These are phyloP conservation scores for Scyliorhinus canicula DNA, from an alignment of 2,797 vertebrate species.

Conservation along the genomic window DNA sequence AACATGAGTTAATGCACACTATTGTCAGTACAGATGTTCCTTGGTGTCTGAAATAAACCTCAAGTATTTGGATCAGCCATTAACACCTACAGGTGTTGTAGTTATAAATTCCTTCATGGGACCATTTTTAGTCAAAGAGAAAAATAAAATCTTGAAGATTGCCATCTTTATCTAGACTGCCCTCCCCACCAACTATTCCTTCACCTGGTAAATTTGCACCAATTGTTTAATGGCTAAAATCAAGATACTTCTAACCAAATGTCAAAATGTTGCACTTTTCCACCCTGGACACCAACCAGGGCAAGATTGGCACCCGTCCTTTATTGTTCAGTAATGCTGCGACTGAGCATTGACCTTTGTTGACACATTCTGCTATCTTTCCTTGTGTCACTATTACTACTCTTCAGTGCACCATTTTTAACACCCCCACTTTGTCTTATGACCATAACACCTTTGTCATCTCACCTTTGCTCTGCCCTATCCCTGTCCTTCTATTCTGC, in stretches of 20 bases:
- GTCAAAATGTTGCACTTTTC: no score
- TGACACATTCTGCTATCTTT: no score
- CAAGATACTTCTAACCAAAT: not conserved
- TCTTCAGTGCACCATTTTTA: no score
- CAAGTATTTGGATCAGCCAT: not conserved
- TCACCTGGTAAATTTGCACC: not conserved
- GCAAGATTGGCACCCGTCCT: no score
- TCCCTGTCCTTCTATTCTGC: no score
- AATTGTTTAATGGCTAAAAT: not conserved
- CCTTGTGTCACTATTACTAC: no score
- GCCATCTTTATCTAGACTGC: not conserved
- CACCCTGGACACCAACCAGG: no score
- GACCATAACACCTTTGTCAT: no score
- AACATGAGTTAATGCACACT: not conserved
- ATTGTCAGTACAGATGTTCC: not conserved
- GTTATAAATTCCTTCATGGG: not conserved
- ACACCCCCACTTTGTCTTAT: no score
- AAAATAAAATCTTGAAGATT: not conserved
- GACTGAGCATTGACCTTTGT: no score
- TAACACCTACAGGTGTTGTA: not conserved
- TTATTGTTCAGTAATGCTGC: no score
- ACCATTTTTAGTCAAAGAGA: not conserved
- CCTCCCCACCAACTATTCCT: not conserved
- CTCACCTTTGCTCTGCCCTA: no score
- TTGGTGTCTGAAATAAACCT: constrained; percentile 21